Evolutionary conservation across 2,888 invertebrate species (phyloP).

Genomic region (Antheraea yamamai): DNA sequence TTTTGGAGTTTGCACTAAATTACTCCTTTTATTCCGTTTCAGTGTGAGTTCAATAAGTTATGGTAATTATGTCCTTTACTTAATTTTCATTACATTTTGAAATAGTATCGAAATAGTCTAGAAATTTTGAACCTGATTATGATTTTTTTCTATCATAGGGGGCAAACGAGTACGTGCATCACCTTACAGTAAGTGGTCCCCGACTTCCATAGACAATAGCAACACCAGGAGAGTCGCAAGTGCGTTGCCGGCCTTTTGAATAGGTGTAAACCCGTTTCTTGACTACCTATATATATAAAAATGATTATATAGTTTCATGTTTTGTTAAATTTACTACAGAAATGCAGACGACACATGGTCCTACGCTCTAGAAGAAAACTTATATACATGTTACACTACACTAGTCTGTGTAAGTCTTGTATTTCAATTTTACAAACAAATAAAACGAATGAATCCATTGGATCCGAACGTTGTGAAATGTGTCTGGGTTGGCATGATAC

Average conservation of each 20-base stretch:
- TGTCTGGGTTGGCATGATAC: conserved; percentile 43
- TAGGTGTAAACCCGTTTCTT: too few relatives aligned
- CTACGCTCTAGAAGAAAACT: conserved; percentile 27
- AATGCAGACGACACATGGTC: conserved; percentile 31
- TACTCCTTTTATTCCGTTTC: not conserved
- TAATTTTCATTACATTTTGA: not conserved
- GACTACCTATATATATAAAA: too few relatives aligned
- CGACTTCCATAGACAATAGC: too few relatives aligned
- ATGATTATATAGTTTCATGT: not conserved
- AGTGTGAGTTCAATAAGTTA: not conserved
- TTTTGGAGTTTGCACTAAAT: not conserved
- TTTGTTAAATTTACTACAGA: conserved; percentile 19
- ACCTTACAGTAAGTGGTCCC: too few relatives aligned
- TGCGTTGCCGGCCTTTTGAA: too few relatives aligned
- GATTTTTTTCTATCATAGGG: too few relatives aligned
- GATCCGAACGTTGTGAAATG: conserved; percentile 43
- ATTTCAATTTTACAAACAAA: conserved; percentile 62
- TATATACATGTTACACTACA: conserved; percentile 25
- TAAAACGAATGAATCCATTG: conserved; percentile 50
- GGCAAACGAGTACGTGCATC: too few relatives aligned
- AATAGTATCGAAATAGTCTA: not conserved
- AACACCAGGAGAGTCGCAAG: too few relatives aligned
- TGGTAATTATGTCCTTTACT: not conserved
- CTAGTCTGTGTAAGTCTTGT: conserved; percentile 31
- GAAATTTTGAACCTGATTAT: too few relatives aligned